Evolutionary conservation across 2,113 vertebrate species (phyloP).

Genomic region (Orientallactaga bullata): DNA sequence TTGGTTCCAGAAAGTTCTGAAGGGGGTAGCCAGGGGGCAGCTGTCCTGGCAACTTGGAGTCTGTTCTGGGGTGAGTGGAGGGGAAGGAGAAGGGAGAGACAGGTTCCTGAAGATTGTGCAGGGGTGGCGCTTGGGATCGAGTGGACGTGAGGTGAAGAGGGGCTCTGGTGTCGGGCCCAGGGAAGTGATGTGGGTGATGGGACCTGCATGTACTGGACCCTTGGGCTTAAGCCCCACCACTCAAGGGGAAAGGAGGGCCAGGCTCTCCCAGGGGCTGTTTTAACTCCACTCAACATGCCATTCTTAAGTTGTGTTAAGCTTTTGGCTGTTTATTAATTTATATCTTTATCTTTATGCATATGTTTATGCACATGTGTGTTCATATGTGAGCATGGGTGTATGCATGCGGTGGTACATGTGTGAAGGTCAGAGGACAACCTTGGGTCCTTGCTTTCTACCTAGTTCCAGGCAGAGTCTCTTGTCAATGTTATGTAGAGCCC

Average conservation of each 20-base stretch:
- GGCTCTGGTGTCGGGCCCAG: neutral
- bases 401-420: no score
- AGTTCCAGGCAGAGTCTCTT: no score
- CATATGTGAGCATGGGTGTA: no score
- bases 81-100: neutral
- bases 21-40: neutral
- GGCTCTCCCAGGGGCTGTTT: neutral
- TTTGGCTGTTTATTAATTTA: no score
- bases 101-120: neutral
- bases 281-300: no score
- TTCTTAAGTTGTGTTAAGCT: no score
- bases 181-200: neutral
- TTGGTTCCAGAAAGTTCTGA: neutral
- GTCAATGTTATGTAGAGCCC: no score
- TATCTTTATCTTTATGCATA: no score
- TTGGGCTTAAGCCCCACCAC: accelerated
- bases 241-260: neutral
- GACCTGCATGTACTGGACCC: neutral
- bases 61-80: neutral
- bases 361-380: no score
- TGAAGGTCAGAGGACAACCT: no score
- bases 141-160: neutral
- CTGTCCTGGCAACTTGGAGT: neutral
- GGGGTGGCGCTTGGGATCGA: neutral
- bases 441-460: no score